Evolutionary conservation across 2,888 invertebrate species (phyloP).

Genomic region (Busseola fusca): DNA sequence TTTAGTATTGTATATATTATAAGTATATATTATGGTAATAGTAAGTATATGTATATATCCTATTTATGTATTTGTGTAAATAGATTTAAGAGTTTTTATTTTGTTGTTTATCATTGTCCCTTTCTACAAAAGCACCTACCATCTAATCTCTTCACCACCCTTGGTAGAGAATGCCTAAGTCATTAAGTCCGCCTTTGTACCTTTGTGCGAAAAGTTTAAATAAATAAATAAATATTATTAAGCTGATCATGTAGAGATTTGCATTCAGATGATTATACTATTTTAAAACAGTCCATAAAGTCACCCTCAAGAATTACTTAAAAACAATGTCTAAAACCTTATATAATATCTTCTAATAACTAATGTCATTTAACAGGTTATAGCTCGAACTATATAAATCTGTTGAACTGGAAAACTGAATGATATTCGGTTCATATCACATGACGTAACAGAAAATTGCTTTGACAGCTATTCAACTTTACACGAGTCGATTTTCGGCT

Average conservation of each 20-base stretch:
- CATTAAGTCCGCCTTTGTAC: no score
- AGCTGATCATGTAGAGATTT: background rate
- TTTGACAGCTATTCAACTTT: background rate
- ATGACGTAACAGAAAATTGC: background rate
- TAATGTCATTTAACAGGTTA: background rate
- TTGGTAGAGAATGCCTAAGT: no score
- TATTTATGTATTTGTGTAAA: no score
- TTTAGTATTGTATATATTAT: no score
- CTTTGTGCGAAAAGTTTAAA: no score
- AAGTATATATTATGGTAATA: no score
- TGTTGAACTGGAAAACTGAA: conserved; percentile 2
- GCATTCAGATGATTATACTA: background rate
- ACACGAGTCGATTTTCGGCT: background rate
- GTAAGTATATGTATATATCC: no score
- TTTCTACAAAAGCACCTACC: no score
- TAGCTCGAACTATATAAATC: background rate
- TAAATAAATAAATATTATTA: no score
- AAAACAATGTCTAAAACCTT: background rate
- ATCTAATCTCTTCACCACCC: no score
- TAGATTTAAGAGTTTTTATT: no score
- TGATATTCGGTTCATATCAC: conserved; percentile 6
- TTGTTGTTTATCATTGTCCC: no score
- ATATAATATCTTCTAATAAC: background rate
- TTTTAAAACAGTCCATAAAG: background rate
- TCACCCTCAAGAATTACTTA: background rate